phyloP scores from a whole-genome alignment of 2,888 invertebrate species.

The Diplazon laetatorius region DNA sequence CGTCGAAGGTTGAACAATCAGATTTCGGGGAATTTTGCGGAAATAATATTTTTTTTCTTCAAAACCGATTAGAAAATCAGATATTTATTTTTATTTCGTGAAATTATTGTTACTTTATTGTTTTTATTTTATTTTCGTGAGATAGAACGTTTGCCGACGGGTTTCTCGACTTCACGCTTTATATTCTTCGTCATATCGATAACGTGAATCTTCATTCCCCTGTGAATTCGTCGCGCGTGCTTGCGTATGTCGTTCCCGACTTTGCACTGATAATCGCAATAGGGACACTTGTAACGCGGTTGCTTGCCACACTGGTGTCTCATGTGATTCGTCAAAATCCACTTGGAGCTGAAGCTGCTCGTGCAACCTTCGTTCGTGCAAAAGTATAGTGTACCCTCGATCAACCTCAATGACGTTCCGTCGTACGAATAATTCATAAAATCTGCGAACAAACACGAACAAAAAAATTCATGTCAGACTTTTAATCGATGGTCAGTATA shows the following conservation, averaged over 20 bases:
- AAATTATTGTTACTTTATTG: no score
- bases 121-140: slow-evolving; percentile 40
- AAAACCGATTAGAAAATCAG: no score
- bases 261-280: slow-evolving; percentile 75
- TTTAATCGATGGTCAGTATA: no score
- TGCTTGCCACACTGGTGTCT: slow-evolving; percentile 79
- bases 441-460: no score
- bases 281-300: slow-evolving; percentile 74
- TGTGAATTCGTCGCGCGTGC: slow-evolving; percentile 65
- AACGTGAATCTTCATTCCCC: slow-evolving; percentile 31
- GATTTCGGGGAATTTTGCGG: no score
- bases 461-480: no score
- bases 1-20: no score
- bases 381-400: no score
- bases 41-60: no score
- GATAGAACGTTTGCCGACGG: slow-evolving; percentile 29
- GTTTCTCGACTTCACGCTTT: slow-evolving; percentile 12
- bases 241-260: slow-evolving; percentile 71
- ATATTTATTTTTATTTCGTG: no score
- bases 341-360: slow-evolving; percentile 70
- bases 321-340: slow-evolving; percentile 76
- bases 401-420: no score
- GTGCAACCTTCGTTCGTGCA: slow-evolving; percentile 54
- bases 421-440: no score
- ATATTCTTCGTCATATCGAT: slow-evolving; percentile 40